Conservation (phyloP, 2,888 invertebrate genomes). For the Myopa tessellatipennis region DNA sequence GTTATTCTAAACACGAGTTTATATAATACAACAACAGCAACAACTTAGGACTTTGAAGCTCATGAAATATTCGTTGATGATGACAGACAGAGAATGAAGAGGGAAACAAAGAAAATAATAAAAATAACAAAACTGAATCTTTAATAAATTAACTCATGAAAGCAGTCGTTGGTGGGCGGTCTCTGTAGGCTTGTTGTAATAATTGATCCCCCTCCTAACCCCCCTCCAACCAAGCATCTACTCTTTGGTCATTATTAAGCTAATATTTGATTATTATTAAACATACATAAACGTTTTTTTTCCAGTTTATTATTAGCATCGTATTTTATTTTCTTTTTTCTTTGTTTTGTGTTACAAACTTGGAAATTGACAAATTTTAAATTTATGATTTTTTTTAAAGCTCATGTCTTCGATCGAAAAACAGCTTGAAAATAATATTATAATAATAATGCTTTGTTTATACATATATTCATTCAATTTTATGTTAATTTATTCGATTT, state of each 20-base stretch:
- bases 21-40: no score
- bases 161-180: conserved; percentile 5
- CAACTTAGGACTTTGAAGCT: no score
- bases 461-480: no score
- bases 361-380: background rate
- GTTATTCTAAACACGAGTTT: background rate
- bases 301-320: no score
- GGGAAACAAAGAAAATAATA: background rate
- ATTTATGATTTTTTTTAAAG: background rate
- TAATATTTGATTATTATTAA: no score
- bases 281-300: no score
- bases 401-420: background rate
- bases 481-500: no score
- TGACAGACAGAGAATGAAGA: background rate
- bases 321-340: background rate
- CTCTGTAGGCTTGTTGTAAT: background rate
- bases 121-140: background rate
- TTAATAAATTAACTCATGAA: background rate
- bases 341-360: background rate
- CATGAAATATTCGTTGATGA: background rate
- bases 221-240: no score
- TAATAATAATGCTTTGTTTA: no score
- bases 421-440: no score
- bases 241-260: no score
- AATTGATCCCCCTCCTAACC: no score